Evolutionary conservation across 2,888 invertebrate genomes (phyloP).

Genomic region (Tenthredo mesomela): DNA sequence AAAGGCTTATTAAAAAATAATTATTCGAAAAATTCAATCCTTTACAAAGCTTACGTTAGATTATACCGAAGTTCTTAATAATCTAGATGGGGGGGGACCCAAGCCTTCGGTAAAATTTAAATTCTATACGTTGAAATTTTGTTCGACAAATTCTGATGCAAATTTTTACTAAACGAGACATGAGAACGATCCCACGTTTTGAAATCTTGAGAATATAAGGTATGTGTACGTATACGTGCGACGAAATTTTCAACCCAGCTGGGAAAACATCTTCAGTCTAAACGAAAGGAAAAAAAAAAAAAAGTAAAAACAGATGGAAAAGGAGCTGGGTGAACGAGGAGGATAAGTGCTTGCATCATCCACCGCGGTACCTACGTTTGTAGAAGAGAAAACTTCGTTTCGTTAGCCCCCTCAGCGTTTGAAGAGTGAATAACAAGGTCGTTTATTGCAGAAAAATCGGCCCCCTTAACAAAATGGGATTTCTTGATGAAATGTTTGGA

Average conservation of each 20-base stretch:
- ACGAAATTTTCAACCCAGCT: not conserved
- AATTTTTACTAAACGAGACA: not conserved
- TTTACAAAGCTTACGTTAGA: not conserved
- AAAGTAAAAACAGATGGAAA: no score
- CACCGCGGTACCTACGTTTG: not conserved
- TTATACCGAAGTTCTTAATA: not conserved
- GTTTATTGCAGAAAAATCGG: not conserved
- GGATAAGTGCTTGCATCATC: slow-evolving; percentile 4
- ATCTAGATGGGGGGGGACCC: not conserved
- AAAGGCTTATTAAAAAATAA: no score
- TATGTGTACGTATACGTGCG: not conserved
- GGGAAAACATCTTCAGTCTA: not conserved
- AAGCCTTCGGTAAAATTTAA: not conserved
- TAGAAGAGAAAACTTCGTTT: not conserved
- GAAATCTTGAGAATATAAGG: not conserved
- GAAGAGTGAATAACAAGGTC: slow-evolving; percentile 27
- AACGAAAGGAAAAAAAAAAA: not conserved
- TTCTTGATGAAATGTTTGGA: not conserved
- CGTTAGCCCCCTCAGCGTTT: not conserved
- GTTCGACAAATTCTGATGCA: not conserved
- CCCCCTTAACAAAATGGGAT: slow-evolving; percentile 22
- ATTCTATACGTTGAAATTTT: not conserved
- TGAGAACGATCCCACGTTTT: not conserved
- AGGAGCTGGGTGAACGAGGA: not conserved
- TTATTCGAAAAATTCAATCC: not conserved